Evolutionary conservation across 2,113 vertebrate genomes (phyloP).

Genomic region (Helogale parvula): DNA sequence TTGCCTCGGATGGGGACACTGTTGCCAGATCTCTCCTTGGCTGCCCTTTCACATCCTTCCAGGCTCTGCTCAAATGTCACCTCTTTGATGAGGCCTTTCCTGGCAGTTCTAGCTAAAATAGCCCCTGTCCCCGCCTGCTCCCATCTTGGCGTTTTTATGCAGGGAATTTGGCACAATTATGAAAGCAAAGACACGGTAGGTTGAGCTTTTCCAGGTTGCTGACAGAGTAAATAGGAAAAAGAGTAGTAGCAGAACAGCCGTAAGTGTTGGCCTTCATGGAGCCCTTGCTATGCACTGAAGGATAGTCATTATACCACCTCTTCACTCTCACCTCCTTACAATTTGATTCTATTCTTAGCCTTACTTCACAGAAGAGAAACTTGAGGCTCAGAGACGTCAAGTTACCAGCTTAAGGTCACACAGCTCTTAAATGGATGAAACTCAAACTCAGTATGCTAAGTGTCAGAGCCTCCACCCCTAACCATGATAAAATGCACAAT

Average conservation of each 20-base stretch:
- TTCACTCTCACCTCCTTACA: background rate
- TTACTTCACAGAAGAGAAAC: background rate
- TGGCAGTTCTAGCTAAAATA: conserved; percentile 60
- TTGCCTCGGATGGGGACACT: background rate
- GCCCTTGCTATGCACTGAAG: background rate
- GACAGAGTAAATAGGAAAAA: conserved; percentile 24
- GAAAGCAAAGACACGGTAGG: background rate
- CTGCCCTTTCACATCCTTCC: conserved; percentile 54
- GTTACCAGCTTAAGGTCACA: background rate
- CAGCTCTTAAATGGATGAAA: background rate
- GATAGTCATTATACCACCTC: background rate
- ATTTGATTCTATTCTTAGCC: background rate
- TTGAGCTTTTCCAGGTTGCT: conserved; percentile 7
- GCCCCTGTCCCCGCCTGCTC: background rate
- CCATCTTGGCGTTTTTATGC: conserved; percentile 40
- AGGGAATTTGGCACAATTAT: conserved; percentile 42
- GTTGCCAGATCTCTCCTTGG: background rate
- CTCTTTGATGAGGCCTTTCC: conserved; percentile 60
- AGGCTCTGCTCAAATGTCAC: conserved; percentile 32
- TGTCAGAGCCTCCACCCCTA: background rate
- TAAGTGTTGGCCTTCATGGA: background rate
- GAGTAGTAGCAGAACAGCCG: background rate
- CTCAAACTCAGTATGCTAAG: background rate
- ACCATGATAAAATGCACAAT: background rate
- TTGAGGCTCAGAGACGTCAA: background rate